A percentile compares a stretch with the other conserved stretches of the same genome.
phyloP scores from a whole-genome alignment of 1,140 invertebrate species.

The Daktulosphaira vitifoliae region DNA sequence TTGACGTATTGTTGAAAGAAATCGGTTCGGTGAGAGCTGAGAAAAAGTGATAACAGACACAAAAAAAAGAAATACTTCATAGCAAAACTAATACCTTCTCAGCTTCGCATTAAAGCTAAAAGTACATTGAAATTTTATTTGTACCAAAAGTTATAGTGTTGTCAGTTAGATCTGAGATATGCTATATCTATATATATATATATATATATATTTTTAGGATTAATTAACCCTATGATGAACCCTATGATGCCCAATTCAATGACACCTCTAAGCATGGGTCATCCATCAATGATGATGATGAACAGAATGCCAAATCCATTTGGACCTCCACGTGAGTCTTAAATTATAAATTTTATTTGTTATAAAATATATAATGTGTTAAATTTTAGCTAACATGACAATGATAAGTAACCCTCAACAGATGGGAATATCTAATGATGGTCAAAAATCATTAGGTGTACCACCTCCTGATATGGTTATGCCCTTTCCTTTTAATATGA shows the following conservation, averaged over 20 bases:
- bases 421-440: constrained; percentile 28
- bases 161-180: too few species aligned
- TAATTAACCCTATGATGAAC: constrained; percentile 48
- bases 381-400: constrained; percentile 35
- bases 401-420: constrained; percentile 36
- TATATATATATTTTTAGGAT: constrained; percentile 39
- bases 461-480: constrained; percentile 45
- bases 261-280: constrained; percentile 55
- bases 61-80: too few species aligned
- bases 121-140: too few species aligned
- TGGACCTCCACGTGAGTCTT: constrained; percentile 34
- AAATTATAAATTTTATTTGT: too few species aligned
- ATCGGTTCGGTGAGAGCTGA: too few species aligned
- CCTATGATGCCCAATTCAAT: constrained; percentile 52
- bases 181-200: too few species aligned
- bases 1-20: too few species aligned
- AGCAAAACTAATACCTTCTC: too few species aligned
- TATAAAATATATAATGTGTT: too few species aligned
- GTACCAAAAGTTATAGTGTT: too few species aligned
- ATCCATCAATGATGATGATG: constrained; percentile 52
- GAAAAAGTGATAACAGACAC: too few species aligned
- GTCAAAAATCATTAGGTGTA: constrained; percentile 42
- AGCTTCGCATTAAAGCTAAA: too few species aligned
- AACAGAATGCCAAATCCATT: constrained; percentile 44
- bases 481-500: constrained; percentile 41